Evolutionary conservation across 2,113 vertebrate genomes (phyloP).

Genomic region (Romanogobio albipinnatus): DNA sequence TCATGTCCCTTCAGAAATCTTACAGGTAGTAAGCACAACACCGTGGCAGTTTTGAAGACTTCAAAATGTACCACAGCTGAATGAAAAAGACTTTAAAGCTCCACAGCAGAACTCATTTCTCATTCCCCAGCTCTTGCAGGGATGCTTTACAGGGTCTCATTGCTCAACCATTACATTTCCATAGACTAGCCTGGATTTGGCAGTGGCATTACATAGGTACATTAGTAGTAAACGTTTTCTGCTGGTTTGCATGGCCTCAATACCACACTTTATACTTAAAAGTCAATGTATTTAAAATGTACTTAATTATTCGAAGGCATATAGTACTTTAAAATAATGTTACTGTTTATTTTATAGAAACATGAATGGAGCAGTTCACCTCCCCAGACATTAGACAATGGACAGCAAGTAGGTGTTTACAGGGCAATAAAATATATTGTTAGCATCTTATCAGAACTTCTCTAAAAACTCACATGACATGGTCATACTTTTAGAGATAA

Average conservation of each 20-base stretch:
- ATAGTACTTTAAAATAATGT: background rate
- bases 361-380: too few relatives aligned
- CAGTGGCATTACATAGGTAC: background rate
- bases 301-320: background rate
- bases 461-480: too few relatives aligned
- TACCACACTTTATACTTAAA: background rate
- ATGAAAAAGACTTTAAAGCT: slow-evolving; percentile 5
- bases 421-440: too few relatives aligned
- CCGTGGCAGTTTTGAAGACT: background rate
- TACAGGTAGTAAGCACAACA: background rate
- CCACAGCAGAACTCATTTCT: background rate
- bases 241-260: background rate
- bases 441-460: too few relatives aligned
- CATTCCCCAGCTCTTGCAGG: slow-evolving; percentile 7
- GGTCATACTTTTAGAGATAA: too few relatives aligned
- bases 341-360: too few relatives aligned
- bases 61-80: background rate
- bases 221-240: background rate
- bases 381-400: too few relatives aligned
- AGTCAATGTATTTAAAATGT: background rate
- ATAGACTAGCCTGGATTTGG: background rate
- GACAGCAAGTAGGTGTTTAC: too few relatives aligned
- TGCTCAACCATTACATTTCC: background rate
- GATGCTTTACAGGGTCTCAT: background rate
- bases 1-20: background rate